These are phyloP conservation scores for Pseudeuparius sepicola DNA, from an alignment of 2,888 invertebrate genomes.

Conservation along the genomic window DNA sequence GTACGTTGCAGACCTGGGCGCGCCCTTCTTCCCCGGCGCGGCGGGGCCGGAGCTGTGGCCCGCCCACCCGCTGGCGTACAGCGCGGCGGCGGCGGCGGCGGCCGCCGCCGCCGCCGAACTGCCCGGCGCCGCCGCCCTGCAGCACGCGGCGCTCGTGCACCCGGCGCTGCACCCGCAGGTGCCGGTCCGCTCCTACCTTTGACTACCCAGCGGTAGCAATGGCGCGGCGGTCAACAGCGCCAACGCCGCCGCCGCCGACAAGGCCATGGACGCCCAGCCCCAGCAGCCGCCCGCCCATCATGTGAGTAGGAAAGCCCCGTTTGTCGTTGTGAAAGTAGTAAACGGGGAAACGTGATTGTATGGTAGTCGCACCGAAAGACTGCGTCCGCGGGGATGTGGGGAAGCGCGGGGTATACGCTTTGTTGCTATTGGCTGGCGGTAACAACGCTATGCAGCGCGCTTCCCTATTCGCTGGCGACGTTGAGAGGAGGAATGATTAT, in stretches of 20 bases:
- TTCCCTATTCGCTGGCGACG: too few species aligned
- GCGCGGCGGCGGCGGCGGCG: slow-evolving; percentile 54
- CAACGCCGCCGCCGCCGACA: too few species aligned
- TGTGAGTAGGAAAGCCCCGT: slow-evolving; percentile 46
- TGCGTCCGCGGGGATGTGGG: too few species aligned
- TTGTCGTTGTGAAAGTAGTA: too few species aligned
- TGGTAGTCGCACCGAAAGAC: too few species aligned
- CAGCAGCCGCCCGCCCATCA: slow-evolving; percentile 43
- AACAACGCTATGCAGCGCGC: too few species aligned
- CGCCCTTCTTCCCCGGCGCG: slow-evolving; percentile 91
- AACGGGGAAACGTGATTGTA: too few species aligned
- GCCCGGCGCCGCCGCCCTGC: slow-evolving; percentile 70
- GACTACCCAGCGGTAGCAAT: slow-evolving; percentile 63
- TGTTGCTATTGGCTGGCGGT: too few species aligned
- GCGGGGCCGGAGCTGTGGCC: slow-evolving; percentile 95
- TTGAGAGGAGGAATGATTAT: too few species aligned
- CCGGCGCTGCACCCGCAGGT: slow-evolving; percentile 97
- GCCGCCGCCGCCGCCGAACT: slow-evolving; percentile 55
- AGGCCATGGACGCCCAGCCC: too few species aligned
- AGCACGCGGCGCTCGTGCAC: slow-evolving; percentile 86
- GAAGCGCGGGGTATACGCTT: too few species aligned
- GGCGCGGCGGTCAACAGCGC: too few species aligned
- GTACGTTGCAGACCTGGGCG: slow-evolving; percentile 86
- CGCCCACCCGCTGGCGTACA: slow-evolving; percentile 77
- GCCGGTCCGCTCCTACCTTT: slow-evolving; percentile 94